phyloP scores from a whole-genome alignment of 2,113 vertebrate species.

The Copsychus sechellarum region DNA sequence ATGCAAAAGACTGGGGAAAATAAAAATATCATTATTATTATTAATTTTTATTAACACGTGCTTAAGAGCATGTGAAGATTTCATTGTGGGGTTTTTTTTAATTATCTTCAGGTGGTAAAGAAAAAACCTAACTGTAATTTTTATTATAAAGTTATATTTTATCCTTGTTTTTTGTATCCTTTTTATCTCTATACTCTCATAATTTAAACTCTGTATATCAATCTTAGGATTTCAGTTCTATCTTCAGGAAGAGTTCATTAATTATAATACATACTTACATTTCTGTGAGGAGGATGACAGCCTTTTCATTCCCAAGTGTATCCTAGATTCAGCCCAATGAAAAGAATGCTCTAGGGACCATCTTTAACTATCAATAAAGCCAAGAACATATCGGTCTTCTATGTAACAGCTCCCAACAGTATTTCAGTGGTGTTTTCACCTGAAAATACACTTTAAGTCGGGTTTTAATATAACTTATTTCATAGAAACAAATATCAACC shows the following conservation, averaged over 20 bases:
- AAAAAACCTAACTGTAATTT: background rate
- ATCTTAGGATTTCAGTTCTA: background rate
- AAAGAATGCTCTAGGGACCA: background rate
- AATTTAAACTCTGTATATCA: background rate
- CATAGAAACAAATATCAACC: background rate
- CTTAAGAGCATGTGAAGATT: background rate
- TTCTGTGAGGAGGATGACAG: background rate
- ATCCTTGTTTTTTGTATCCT: background rate
- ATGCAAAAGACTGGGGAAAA: background rate
- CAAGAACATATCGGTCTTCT: background rate
- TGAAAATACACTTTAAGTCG: background rate
- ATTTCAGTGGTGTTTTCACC: background rate
- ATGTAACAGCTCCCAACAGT: background rate
- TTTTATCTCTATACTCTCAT: background rate
- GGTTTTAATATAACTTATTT: background rate
- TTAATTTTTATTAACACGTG: too few species aligned
- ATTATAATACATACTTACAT: background rate
- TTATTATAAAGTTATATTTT: background rate
- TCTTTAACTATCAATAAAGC: background rate
- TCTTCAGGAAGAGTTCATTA: background rate
- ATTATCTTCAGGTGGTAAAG: background rate
- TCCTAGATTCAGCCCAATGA: background rate
- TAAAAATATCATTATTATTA: background rate
- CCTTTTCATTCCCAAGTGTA: background rate
- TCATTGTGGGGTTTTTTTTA: accelerated